A percentile compares a stretch with the other conserved stretches of the same genome.
These are phyloP conservation scores for Anoplophora glabripennis DNA, from an alignment of 1,140 invertebrate species.

Conservation along the genomic window DNA sequence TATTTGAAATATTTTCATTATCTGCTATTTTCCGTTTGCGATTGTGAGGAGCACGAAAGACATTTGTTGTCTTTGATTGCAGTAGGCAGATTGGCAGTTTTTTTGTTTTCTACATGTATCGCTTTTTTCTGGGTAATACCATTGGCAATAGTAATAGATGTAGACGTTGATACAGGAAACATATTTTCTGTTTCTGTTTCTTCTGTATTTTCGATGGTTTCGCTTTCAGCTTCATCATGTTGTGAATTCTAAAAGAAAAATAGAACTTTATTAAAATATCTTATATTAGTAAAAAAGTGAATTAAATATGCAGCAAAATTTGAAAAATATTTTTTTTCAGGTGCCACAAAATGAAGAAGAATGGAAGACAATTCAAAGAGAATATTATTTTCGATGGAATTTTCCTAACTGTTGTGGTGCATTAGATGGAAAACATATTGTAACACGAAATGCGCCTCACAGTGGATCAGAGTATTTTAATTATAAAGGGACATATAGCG, in stretches of 20 bases:
- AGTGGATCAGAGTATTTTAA: conserved; percentile 43
- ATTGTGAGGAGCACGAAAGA: conserved; percentile 12
- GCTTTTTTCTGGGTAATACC: conserved; percentile 17
- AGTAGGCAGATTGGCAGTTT: conserved; percentile 23
- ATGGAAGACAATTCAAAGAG: conserved; percentile 18
- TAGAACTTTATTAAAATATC: conserved; percentile 13
- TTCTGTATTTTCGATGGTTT: conserved; percentile 19
- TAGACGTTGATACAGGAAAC: conserved; percentile 25
- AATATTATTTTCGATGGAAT: conserved; percentile 35
- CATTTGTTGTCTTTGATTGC: conserved; percentile 18
- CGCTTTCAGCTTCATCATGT: conserved; percentile 22
- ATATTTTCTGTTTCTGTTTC: conserved; percentile 21
- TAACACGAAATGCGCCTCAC: conserved; percentile 2
- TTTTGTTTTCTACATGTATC: conserved; percentile 21
- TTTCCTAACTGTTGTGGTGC: conserved; percentile 50
- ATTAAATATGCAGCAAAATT: neutral
- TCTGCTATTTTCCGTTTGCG: conserved; percentile 22
- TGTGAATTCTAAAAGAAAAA: conserved; percentile 25
- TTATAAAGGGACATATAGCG: conserved; percentile 47
- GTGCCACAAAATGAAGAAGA: conserved; percentile 16
- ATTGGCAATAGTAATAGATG: conserved; percentile 23
- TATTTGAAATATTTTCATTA: conserved; percentile 27
- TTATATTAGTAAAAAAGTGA: too few relatives aligned
- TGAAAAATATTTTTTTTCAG: conserved; percentile 14
- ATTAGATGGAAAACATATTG: conserved; percentile 47